Percentiles rank a stretch among this genome's conserved stretches.
phyloP scores from a whole-genome alignment of 2,113 vertebrate species.

The Ardeotis arabs region DNA sequence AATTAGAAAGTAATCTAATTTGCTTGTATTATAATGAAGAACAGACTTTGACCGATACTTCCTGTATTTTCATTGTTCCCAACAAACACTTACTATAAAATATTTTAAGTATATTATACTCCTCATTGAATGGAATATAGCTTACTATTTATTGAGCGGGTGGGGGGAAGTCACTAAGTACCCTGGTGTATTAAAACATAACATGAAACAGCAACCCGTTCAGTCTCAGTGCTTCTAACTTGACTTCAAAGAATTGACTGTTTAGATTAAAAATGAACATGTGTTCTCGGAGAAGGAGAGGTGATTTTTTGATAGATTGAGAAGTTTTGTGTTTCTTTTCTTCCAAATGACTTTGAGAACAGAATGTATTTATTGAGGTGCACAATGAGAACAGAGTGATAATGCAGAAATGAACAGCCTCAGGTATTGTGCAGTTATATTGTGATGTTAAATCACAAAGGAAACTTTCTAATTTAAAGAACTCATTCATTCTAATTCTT shows the following conservation, averaged over 20 bases:
- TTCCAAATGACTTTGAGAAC: not conserved
- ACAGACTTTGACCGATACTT: not conserved
- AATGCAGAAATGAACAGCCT: not conserved
- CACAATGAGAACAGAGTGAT: not conserved
- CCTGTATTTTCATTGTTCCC: not conserved
- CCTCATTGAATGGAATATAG: not conserved
- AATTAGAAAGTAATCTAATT: not conserved
- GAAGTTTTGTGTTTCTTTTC: not conserved
- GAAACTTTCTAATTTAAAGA: not conserved
- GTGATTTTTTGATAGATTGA: not conserved
- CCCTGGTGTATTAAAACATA: not conserved
- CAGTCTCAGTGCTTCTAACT: not conserved
- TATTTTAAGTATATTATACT: not conserved
- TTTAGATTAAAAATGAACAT: not conserved
- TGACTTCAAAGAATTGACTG: not conserved
- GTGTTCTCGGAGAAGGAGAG: not conserved
- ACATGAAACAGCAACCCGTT: not conserved
- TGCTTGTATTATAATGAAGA: not conserved
- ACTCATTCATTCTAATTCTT: not conserved
- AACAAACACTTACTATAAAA: not conserved
- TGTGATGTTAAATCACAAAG: not conserved
- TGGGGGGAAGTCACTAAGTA: not conserved
- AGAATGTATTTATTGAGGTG: not conserved
- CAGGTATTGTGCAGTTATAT: not conserved
- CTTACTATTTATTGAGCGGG: rapidly evolving